phyloP scores from a whole-genome alignment of 2,113 vertebrate genomes.

The Opisthocomus hoazin region DNA sequence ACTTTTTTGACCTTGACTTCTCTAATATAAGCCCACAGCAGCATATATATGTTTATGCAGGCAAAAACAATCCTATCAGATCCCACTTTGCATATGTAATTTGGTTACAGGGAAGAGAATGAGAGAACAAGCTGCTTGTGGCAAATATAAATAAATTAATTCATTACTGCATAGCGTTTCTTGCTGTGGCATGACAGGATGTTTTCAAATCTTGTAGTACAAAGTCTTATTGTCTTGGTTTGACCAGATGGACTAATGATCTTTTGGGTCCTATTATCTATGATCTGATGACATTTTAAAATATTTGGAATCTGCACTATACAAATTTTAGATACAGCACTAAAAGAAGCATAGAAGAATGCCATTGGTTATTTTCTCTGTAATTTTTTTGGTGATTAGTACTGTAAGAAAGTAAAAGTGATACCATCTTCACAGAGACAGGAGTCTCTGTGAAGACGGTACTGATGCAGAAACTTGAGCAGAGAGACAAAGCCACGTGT shows the following conservation, averaged over 20 bases:
- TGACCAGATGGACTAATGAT: conserved; percentile 43
- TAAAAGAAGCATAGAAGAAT: neutral
- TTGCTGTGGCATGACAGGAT: conserved; percentile 29
- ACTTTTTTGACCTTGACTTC: conserved; percentile 48
- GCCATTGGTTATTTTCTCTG: neutral
- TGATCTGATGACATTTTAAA: neutral
- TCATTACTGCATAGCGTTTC: conserved; percentile 34
- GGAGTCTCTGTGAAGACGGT: neutral
- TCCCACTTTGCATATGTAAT: conserved; percentile 47
- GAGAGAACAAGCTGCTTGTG: conserved; percentile 52
- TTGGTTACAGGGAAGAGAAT: conserved; percentile 54
- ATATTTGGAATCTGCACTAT: neutral
- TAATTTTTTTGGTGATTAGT: neutral
- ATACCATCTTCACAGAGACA: too few relatives aligned
- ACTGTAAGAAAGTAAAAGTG: neutral
- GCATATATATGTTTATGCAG: conserved; percentile 14
- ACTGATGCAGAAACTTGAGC: neutral
- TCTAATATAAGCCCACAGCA: neutral
- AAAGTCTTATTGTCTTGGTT: conserved; percentile 6
- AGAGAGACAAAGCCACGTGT: neutral
- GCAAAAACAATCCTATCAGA: conserved; percentile 34
- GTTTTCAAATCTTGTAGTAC: neutral
- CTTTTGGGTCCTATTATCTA: neutral
- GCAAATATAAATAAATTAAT: conserved; percentile 59
- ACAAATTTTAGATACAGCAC: neutral